A percentile compares a stretch with the other conserved stretches of the same genome.
phyloP scores from a whole-genome alignment of 1,140 invertebrate genomes.

The Cyrtorhinus lividipennis region DNA sequence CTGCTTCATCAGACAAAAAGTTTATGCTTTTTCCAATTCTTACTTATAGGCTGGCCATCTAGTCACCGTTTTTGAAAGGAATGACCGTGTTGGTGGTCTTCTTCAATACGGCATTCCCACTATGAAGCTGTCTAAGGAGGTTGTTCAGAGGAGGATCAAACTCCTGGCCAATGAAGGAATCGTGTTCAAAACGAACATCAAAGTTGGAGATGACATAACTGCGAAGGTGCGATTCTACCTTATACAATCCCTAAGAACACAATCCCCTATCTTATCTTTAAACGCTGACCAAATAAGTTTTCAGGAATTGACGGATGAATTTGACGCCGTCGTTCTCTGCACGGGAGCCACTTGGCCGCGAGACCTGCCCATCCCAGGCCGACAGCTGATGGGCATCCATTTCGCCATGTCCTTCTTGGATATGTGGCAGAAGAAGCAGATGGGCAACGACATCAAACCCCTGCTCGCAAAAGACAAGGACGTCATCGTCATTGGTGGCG shows the following conservation, averaged over 20 bases:
- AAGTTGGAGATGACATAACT: constrained; percentile 83
- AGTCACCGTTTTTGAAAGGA: constrained; percentile 92
- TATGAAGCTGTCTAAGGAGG: constrained; percentile 90
- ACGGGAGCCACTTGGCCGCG: constrained; percentile 93
- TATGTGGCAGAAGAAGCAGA: constrained; percentile 91
- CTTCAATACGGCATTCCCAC: constrained; percentile 96
- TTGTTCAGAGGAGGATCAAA: constrained; percentile 78
- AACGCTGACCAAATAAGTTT: not conserved
- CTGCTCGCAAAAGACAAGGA: constrained; percentile 83
- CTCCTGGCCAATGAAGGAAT: constrained; percentile 84
- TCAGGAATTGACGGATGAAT: constrained; percentile 48
- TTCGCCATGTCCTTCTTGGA: constrained; percentile 97
- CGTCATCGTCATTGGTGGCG: constrained; percentile 94
- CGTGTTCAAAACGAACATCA: constrained; percentile 71
- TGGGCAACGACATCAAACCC: constrained; percentile 46
- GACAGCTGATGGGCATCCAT: constrained; percentile 79
- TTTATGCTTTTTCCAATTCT: not conserved
- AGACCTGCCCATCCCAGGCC: constrained; percentile 71
- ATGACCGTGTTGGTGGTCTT: constrained; percentile 86
- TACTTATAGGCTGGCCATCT: constrained; percentile 55
- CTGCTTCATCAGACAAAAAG: no score
- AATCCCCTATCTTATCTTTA: not conserved
- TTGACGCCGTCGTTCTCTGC: constrained; percentile 79
- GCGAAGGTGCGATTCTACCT: constrained; percentile 42
- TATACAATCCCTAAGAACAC: no score